Percentiles rank a stretch among this genome's conserved stretches.
Conservation (phyloP, 2,888 invertebrate species). For the Spodoptera littoralis region DNA sequence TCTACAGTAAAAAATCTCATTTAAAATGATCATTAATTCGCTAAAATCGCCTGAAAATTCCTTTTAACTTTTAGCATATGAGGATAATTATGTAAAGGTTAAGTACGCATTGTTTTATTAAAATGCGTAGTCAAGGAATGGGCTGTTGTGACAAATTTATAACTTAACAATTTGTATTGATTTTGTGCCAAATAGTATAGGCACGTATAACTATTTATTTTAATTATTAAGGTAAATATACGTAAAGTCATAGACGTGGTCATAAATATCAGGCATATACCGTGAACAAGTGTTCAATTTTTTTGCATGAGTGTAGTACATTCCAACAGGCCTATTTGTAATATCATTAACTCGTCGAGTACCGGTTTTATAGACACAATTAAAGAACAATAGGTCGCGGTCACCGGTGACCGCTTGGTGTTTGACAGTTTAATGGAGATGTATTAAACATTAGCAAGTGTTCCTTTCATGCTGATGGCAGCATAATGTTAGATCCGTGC, state of each 20-base stretch:
- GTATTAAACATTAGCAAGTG: conserved; percentile 37
- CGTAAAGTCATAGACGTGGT: too few relatives aligned
- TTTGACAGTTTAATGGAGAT: too few relatives aligned
- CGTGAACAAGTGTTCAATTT: neutral
- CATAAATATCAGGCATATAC: too few relatives aligned
- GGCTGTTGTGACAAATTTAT: conserved; percentile 15
- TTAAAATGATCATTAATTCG: too few relatives aligned
- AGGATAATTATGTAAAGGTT: conserved; percentile 1
- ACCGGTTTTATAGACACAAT: too few relatives aligned
- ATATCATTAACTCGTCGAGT: too few relatives aligned
- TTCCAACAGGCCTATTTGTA: conserved; percentile 7
- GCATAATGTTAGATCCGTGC: conserved; percentile 57
- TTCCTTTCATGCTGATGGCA: conserved; percentile 24
- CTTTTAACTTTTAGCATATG: neutral
- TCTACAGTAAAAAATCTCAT: too few relatives aligned
- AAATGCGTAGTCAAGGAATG: conserved; percentile 9
- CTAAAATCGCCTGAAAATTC: neutral
- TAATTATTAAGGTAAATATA: too few relatives aligned
- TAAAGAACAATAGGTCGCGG: too few relatives aligned
- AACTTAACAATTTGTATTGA: conserved; percentile 17
- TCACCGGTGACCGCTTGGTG: too few relatives aligned
- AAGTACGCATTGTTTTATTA: conserved; percentile 27
- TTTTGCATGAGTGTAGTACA: neutral
- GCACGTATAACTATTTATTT: too few relatives aligned
- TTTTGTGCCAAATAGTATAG: conserved; percentile 6